Evolutionary conservation across 2,113 vertebrate species (phyloP).

Genomic region (Todiramphus saurophagus): DNA sequence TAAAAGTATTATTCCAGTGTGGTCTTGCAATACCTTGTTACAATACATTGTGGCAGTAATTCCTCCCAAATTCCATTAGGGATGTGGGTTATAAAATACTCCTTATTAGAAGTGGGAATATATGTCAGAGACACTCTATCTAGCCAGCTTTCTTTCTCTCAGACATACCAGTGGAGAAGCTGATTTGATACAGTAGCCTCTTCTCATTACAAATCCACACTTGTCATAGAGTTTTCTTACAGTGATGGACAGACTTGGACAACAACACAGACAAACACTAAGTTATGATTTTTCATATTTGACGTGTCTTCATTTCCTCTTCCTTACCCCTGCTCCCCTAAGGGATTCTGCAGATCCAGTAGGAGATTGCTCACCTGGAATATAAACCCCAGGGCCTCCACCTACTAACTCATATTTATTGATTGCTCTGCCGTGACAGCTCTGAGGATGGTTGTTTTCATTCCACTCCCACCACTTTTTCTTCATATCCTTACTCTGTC

Average conservation of each 20-base stretch:
- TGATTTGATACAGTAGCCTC: background rate
- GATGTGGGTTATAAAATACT: background rate
- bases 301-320: slow-evolving; percentile 33
- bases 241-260: background rate
- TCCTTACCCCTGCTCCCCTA: background rate
- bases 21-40: background rate
- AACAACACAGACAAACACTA: background rate
- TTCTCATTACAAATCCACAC: background rate
- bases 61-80: background rate
- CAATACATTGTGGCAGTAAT: background rate
- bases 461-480: background rate
- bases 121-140: background rate
- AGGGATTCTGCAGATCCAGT: background rate
- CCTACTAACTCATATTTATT: background rate
- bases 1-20: background rate
- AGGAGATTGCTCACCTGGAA: slow-evolving; percentile 17
- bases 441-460: background rate
- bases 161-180: background rate
- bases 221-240: background rate
- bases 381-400: background rate
- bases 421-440: background rate
- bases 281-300: background rate
- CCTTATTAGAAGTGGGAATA: background rate
- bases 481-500: background rate
- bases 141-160: background rate